Evolutionary conservation across 2,888 invertebrate species (phyloP), one percentile per base, ranked within the genome.

Genomic region (Hirtodrosophila histrioides): DNA sequence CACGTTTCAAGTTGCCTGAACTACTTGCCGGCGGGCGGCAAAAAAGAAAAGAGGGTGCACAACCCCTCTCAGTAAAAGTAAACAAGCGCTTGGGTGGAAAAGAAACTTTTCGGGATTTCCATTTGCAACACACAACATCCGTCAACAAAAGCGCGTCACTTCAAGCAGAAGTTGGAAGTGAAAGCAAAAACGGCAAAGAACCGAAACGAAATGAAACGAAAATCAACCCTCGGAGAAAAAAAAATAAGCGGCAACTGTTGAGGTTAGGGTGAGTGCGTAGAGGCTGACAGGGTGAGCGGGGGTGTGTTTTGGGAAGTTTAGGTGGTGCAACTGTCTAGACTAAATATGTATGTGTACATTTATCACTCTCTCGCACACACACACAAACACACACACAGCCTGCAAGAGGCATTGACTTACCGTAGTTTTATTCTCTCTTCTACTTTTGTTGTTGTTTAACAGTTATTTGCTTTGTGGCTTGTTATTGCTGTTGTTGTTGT

Each of bases 321-420:
- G 60, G 45, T 63, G 68, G 71, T 73, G 77, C 75, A 86, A 83
- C 82, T 86, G 82, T 84, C 83, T 84, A 84, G 83, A 84, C 83
- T 75, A 65, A 62, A 64, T 66, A 67, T 75, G 72, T 69, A 46
- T 57, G 56, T 49, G 48, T 55, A 46, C 40, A 54, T 77, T 69
- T 76, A 63, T 73, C 66, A 74, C 51, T 45, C 43, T 66, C 60
- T 68, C 57, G 37, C 45, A 62, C 50, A 46, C 46, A 50, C 39
- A 46, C 36, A 41, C 45, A 49, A 35, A 17, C 24, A 23, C 23
- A 24, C 5, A 41, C 29, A 40, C 41, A 50, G 33, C 0, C 24
- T 40, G 37, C 39, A 43, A 41, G 35, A 77, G 61, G 60, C 76
- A 75, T 63, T 64, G 64, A 83, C 86, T 82, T 83, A 82, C 86